phyloP scores from a whole-genome alignment of 2,113 vertebrate genomes.

The Microcebus griseorufus region DNA sequence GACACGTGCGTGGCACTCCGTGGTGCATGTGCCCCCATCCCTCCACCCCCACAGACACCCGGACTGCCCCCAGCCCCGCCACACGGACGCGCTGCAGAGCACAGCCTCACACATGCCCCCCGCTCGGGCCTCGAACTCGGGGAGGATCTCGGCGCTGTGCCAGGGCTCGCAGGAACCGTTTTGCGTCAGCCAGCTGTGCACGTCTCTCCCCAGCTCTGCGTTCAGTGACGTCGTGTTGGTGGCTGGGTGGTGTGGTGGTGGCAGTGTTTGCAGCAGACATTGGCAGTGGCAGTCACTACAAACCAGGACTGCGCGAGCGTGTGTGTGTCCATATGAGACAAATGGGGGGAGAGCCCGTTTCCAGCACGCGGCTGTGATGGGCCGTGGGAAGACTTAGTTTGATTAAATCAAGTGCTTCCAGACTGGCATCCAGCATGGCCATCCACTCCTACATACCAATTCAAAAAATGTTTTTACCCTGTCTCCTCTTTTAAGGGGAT shows the following conservation, averaged over 20 bases:
- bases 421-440: background rate
- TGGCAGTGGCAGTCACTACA: background rate
- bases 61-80: background rate
- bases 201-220: background rate
- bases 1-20: accelerated
- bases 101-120: background rate
- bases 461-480: background rate
- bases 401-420: background rate
- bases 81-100: background rate
- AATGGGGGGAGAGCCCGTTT: background rate
- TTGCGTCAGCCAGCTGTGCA: background rate
- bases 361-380: background rate
- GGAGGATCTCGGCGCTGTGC: no score
- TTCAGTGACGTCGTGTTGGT: background rate
- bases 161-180: background rate
- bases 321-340: background rate
- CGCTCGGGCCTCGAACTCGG: background rate
- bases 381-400: background rate
- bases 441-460: background rate
- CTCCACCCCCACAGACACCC: background rate
- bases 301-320: background rate
- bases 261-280: background rate
- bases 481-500: background rate
- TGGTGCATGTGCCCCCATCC: background rate
- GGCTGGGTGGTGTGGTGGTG: background rate